Evolutionary conservation across 2,888 invertebrate genomes (phyloP), one percentile per base, ranked within the genome.

Genomic region (Drymonia ruficornis): DNA sequence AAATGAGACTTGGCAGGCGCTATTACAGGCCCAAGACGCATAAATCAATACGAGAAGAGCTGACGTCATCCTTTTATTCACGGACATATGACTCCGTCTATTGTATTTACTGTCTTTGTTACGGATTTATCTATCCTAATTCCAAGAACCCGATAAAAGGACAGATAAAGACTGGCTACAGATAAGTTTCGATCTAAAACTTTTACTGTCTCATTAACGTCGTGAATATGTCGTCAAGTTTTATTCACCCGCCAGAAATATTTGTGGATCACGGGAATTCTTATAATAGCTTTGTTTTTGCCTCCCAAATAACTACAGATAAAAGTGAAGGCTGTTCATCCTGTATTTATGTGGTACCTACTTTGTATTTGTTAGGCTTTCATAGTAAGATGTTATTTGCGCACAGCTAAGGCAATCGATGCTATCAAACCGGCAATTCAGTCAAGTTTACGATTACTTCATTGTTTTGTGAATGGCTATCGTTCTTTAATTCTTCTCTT

Each of bases 241-340:
- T 78, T 76, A 76, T 78, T 77, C 62, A 63, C 59, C 63, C 59
- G 50, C 65, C 62, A 67, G 68, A 72, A 71, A 71, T 62, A 51
- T 23, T 44, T 43, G 31, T 46, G 70, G 73, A 80, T 79, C 78
- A 72, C 66, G 60, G 68, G 63, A 75, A 69, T 76, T 74, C 72
- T 75, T 77, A 74, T 86, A 84, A 87, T 83, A 76, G 83, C 70
- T 75, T 87, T 88, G 88, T 89, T 88, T 88, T 87, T 83, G 83
- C 76, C 70, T 73, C 56, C 65, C 61, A 70, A 78, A 83, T 76
- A 72, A 76, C 68, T 63, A 50, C 49, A 81, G 82, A 84, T 84
- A 82, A 83, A 80, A 76, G 66, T 58, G 38, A 67, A 50, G 65
- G 65, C 74, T 67, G 70, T 28, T 46, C 13, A 4, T 43, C 11